A percentile compares a stretch with the other conserved stretches of the same genome.
These are phyloP conservation scores for Seira sanloemensis DNA, from an alignment of 2,888 invertebrate genomes.

Conservation along the genomic window DNA sequence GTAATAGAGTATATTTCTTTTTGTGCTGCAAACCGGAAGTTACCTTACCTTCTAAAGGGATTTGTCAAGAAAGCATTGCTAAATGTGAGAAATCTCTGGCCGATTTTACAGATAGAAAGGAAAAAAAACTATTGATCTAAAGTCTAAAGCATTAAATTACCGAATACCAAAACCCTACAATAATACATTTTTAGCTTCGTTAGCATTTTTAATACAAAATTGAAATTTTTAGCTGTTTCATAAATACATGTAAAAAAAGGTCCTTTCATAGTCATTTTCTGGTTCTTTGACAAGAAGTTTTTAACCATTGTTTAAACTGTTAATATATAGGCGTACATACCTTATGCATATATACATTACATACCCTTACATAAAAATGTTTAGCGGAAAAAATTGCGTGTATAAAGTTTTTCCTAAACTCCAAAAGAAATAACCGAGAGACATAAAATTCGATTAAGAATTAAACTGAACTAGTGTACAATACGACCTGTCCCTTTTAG, in stretches of 20 bases:
- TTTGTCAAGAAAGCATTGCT: background rate
- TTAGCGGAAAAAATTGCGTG: background rate
- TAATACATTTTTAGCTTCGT: background rate
- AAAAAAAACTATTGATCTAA: background rate
- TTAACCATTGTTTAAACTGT: background rate
- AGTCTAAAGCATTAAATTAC: background rate
- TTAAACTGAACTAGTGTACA: too few relatives aligned
- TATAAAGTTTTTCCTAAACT: background rate
- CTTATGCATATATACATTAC: background rate
- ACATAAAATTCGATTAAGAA: background rate
- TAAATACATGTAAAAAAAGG: background rate
- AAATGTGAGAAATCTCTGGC: background rate
- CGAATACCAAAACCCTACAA: background rate
- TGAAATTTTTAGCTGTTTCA: background rate
- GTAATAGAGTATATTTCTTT: background rate
- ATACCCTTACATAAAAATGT: background rate
- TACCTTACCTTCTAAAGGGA: background rate
- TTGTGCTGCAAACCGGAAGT: background rate
- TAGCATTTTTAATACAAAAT: background rate
- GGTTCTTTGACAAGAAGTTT: background rate
- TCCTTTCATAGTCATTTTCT: constrained; percentile 1
- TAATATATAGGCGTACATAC: too few relatives aligned
- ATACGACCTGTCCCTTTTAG: too few relatives aligned
- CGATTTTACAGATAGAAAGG: background rate
- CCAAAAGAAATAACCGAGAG: background rate